phyloP scores from a whole-genome alignment of 2,888 invertebrate genomes.

The Sylvicola cinctus region DNA sequence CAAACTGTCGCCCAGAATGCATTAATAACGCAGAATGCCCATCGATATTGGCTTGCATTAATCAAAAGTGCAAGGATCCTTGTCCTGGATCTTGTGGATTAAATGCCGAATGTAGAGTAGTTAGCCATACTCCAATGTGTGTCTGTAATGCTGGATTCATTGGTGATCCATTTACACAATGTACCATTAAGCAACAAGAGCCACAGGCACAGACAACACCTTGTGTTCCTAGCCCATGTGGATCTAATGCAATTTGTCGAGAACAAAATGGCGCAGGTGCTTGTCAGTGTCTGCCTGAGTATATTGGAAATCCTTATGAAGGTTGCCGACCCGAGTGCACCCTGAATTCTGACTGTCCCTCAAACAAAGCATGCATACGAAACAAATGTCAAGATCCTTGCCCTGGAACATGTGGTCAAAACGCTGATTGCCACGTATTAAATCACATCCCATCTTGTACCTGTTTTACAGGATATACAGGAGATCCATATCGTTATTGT shows the following conservation, averaged over 20 bases:
- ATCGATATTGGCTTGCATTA: slow-evolving; percentile 39
- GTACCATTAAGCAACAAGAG: slow-evolving; percentile 8
- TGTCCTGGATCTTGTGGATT: slow-evolving; percentile 47
- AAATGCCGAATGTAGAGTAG: slow-evolving; percentile 33
- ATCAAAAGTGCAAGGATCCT: slow-evolving; percentile 42
- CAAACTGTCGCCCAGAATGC: slow-evolving; percentile 47
- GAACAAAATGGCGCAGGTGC: slow-evolving; percentile 59
- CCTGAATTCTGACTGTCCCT: slow-evolving; percentile 64
- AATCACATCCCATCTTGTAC: slow-evolving; percentile 76
- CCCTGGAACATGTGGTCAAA: slow-evolving; percentile 63
- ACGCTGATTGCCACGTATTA: slow-evolving; percentile 64
- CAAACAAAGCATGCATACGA: slow-evolving; percentile 60
- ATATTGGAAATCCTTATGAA: slow-evolving; percentile 72
- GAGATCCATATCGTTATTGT: slow-evolving; percentile 43
- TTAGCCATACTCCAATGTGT: slow-evolving; percentile 41
- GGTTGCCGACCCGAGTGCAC: slow-evolving; percentile 76
- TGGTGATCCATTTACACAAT: slow-evolving; percentile 35
- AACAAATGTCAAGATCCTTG: slow-evolving; percentile 76
- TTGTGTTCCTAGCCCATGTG: slow-evolving; percentile 75
- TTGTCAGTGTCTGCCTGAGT: slow-evolving; percentile 60
- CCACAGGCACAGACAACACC: slow-evolving; percentile 36
- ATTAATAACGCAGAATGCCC: slow-evolving; percentile 43
- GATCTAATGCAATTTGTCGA: slow-evolving; percentile 59
- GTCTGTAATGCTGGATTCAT: slow-evolving; percentile 33
- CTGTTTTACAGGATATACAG: slow-evolving; percentile 47